Evolutionary conservation across 1,140 invertebrate species (phyloP).

Genomic region (Hylaeus volcanicus): DNA sequence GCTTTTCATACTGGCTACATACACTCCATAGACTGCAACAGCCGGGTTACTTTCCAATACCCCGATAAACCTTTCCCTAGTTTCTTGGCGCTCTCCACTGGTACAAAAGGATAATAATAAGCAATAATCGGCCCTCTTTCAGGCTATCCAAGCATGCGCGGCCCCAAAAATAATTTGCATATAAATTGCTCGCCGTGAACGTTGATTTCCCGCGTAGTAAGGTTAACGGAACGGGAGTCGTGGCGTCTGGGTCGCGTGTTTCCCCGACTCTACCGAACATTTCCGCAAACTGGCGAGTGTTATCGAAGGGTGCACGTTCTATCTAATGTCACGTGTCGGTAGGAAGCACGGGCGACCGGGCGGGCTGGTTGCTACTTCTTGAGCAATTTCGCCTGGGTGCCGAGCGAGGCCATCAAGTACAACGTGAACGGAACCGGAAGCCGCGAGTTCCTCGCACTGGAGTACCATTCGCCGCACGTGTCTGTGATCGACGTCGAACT

Average conservation of each 20-base stretch:
- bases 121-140: no score
- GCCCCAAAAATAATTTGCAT: no score
- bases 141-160: no score
- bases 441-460: constrained; percentile 72
- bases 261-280: constrained; percentile 10
- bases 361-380: constrained; percentile 79
- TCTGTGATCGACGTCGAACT: constrained; percentile 77
- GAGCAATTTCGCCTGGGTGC: constrained; percentile 77
- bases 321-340: constrained; percentile 58
- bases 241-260: background rate
- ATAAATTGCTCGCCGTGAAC: constrained; percentile 9
- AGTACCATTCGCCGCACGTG: constrained; percentile 72
- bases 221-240: background rate
- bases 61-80: no score
- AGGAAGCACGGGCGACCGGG: constrained; percentile 71
- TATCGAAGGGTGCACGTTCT: constrained; percentile 50
- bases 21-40: no score
- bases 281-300: constrained; percentile 39
- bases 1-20: no score
- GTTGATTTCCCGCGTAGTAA: background rate
- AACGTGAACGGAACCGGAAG: constrained; percentile 71
- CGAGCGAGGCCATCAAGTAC: constrained; percentile 73
- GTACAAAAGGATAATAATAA: no score
- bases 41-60: no score
- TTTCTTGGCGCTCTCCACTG: no score